Evolutionary conservation across 2,797 vertebrate genomes (phyloP).

Genomic region (Hemitrygon akajei): DNA sequence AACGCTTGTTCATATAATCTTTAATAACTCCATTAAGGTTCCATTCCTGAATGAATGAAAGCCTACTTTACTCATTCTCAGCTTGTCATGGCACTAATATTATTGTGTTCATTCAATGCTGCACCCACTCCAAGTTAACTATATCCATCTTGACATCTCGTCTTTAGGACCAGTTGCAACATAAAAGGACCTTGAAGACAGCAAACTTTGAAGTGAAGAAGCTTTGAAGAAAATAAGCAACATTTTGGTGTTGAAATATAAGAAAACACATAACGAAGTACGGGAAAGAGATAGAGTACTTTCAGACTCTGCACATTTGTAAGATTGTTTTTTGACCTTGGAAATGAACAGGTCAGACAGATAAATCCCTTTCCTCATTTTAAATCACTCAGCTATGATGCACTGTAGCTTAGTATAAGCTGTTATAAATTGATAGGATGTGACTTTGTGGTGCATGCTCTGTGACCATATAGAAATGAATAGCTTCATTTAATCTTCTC

Average conservation of each 20-base stretch:
- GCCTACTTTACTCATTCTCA: background rate
- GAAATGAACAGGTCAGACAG: conserved; percentile 21
- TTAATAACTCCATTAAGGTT: background rate
- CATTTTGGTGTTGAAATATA: background rate
- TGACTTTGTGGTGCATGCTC: conserved; percentile 32
- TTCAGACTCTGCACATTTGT: conserved; percentile 2
- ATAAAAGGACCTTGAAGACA: background rate
- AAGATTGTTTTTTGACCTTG: conserved; percentile 33
- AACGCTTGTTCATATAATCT: too few relatives aligned
- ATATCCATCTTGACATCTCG: background rate
- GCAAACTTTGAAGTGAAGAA: background rate
- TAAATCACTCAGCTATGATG: conserved; percentile 33
- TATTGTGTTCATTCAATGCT: background rate
- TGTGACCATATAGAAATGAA: conserved; percentile 34
- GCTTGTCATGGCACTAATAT: background rate
- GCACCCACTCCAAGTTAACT: background rate
- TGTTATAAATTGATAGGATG: conserved; percentile 28
- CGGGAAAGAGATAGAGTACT: background rate
- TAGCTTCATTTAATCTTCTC: conserved; percentile 37
- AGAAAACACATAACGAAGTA: background rate
- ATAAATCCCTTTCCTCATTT: conserved; percentile 34
- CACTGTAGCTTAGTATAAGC: conserved; percentile 25
- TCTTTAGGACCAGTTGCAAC: background rate
- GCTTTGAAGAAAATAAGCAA: background rate
- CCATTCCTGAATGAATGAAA: too few relatives aligned